Evolutionary conservation across 2,888 invertebrate species (phyloP).

Genomic region (Lasioglossum lativentre): DNA sequence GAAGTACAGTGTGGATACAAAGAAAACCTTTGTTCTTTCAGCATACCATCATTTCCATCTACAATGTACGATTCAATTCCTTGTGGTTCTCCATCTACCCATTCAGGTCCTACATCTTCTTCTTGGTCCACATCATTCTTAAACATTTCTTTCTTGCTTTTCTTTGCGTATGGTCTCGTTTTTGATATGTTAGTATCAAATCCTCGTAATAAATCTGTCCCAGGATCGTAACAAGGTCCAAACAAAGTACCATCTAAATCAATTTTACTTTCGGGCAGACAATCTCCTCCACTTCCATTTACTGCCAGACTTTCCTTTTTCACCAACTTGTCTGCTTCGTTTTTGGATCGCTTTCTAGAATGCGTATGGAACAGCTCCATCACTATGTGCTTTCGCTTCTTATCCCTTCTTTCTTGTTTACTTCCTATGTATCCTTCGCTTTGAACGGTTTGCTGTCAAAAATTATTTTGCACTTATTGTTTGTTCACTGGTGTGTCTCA

Average conservation of each 20-base stretch:
- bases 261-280: slow-evolving; percentile 55
- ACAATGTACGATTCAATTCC: slow-evolving; percentile 81
- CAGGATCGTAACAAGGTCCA: slow-evolving; percentile 75
- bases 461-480: slow-evolving; percentile 12
- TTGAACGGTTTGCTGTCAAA: slow-evolving; percentile 60
- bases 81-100: slow-evolving; percentile 82
- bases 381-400: slow-evolving; percentile 89
- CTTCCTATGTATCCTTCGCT: slow-evolving; percentile 84
- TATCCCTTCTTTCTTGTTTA: slow-evolving; percentile 90
- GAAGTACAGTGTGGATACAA: background rate
- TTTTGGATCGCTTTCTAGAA: slow-evolving; percentile 84
- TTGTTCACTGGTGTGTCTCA: background rate
- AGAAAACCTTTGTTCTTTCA: background rate
- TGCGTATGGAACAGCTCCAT: slow-evolving; percentile 89
- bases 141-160: slow-evolving; percentile 72
- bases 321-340: slow-evolving; percentile 67
- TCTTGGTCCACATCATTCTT: slow-evolving; percentile 75
- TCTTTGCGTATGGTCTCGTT: slow-evolving; percentile 73
- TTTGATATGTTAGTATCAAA: slow-evolving; percentile 77
- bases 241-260: slow-evolving; percentile 67
- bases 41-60: slow-evolving; percentile 80
- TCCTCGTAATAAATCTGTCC: slow-evolving; percentile 75
- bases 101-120: slow-evolving; percentile 80
- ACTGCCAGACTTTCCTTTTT: slow-evolving; percentile 72
- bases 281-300: slow-evolving; percentile 63